Percentiles rank a stretch among this genome's conserved stretches.
phyloP scores from a whole-genome alignment of 2,113 vertebrate species.

The Onychorhynchus coronatus region DNA sequence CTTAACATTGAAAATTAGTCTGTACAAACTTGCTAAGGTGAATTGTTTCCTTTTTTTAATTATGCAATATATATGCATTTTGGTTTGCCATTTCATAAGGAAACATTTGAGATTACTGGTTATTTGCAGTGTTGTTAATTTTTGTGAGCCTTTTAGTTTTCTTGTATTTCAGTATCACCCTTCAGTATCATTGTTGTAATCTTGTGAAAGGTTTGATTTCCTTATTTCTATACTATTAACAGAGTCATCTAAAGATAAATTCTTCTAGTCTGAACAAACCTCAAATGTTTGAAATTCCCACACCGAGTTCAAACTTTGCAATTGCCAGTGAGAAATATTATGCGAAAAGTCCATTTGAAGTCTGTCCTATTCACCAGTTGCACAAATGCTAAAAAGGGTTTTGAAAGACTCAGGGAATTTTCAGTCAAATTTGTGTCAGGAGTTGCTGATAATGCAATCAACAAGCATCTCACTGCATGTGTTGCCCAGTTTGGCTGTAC shows the following conservation, averaged over 20 bases:
- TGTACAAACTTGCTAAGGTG: neutral
- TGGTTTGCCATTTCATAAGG: neutral
- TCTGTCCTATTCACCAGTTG: neutral
- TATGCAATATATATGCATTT: fast-evolving
- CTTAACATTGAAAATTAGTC: neutral
- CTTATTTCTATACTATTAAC: neutral
- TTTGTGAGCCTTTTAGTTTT: neutral
- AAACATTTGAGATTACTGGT: neutral
- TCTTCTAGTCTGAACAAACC: neutral
- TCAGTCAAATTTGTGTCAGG: neutral
- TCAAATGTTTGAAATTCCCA: neutral
- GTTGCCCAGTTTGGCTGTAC: neutral
- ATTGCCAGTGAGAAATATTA: neutral
- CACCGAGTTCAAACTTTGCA: neutral
- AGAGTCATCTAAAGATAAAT: neutral
- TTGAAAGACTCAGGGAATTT: neutral
- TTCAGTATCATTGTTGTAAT: neutral
- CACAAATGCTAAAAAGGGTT: neutral
- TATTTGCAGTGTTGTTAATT: neutral
- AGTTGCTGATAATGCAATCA: neutral
- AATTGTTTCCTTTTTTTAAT: neutral
- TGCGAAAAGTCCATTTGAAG: neutral
- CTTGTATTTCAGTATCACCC: neutral
- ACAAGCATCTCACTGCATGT: neutral
- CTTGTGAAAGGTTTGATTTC: neutral